Conservation (phyloP, 2,888 invertebrate genomes). For the Diaperis boleti region DNA sequence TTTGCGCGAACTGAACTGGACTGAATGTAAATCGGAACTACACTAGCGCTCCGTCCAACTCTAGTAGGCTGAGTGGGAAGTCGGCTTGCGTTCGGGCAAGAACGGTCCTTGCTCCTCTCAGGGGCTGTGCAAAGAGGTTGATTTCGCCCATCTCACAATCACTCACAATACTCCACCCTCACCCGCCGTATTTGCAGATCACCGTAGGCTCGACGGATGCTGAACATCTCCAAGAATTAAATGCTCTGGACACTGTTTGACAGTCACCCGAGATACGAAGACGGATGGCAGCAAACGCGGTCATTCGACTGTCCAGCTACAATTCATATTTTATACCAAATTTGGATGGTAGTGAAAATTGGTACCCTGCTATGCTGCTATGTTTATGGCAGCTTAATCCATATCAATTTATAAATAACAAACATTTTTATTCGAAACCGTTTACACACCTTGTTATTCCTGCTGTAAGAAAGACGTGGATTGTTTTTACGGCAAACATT, state of each 20-base stretch:
- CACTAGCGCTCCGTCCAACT: slow-evolving; percentile 44
- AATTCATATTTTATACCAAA: slow-evolving; percentile 14
- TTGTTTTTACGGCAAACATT: no score
- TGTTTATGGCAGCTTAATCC: no score
- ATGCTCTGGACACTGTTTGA: slow-evolving; percentile 10
- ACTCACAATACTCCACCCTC: no score
- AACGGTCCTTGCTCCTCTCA: slow-evolving; percentile 50
- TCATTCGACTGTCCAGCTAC: not conserved
- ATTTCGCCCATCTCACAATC: slow-evolving; percentile 52
- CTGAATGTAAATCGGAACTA: slow-evolving; percentile 51
- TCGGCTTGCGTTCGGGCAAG: slow-evolving; percentile 55
- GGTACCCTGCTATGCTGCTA: no score
- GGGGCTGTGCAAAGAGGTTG: slow-evolving; percentile 56
- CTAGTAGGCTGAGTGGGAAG: slow-evolving; percentile 54
- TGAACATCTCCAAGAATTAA: not conserved
- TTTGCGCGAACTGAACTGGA: slow-evolving; percentile 55
- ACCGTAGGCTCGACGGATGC: slow-evolving; percentile 3
- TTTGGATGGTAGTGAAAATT: no score
- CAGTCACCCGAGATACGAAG: slow-evolving; percentile 18
- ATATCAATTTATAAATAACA: no score
- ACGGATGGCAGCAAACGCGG: slow-evolving; percentile 11
- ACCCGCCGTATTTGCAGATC: slow-evolving; percentile 53
- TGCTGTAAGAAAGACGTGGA: no score
- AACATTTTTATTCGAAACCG: no score
- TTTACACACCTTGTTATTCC: no score